Evolutionary conservation across 2,888 invertebrate genomes (phyloP).

Genomic region (Cryptophagus acutangulus): DNA sequence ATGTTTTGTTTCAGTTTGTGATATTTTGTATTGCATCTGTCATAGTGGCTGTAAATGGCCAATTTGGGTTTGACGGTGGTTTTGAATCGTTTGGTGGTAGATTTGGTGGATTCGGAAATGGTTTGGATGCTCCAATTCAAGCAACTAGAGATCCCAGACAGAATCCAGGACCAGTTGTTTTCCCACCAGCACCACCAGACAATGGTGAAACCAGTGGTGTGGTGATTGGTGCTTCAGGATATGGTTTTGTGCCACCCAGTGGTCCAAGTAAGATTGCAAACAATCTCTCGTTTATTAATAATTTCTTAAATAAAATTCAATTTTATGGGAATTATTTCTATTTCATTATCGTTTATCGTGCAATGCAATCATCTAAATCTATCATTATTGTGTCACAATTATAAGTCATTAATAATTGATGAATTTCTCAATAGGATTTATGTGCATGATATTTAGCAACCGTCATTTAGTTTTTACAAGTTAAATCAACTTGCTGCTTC

Average conservation of each 20-base stretch:
- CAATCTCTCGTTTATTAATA: not conserved
- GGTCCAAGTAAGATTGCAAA: slow-evolving; percentile 55
- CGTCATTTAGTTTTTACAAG: too few relatives aligned
- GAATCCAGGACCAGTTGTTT: slow-evolving; percentile 74
- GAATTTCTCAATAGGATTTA: too few relatives aligned
- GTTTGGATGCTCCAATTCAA: slow-evolving; percentile 48
- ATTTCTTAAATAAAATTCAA: too few relatives aligned
- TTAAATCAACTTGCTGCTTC: too few relatives aligned
- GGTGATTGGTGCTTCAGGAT: slow-evolving; percentile 77
- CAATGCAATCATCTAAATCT: too few relatives aligned
- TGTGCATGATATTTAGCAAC: too few relatives aligned
- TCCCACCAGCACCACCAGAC: slow-evolving; percentile 67
- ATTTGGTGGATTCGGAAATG: slow-evolving; percentile 35
- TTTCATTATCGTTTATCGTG: too few relatives aligned
- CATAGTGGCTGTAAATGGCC: slow-evolving; percentile 42
- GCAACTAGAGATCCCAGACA: slow-evolving; percentile 56
- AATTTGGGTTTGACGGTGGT: slow-evolving; percentile 40
- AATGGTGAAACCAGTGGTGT: slow-evolving; percentile 70
- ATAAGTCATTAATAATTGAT: too few relatives aligned
- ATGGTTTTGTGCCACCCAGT: slow-evolving; percentile 77
- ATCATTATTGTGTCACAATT: not conserved
- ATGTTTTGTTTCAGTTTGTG: slow-evolving; percentile 25
- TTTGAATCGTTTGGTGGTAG: slow-evolving; percentile 45
- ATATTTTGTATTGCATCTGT: slow-evolving; percentile 32
- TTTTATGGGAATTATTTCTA: too few relatives aligned